Conservation (phyloP, 1,140 invertebrate species). For the Eriosoma lanigerum region DNA sequence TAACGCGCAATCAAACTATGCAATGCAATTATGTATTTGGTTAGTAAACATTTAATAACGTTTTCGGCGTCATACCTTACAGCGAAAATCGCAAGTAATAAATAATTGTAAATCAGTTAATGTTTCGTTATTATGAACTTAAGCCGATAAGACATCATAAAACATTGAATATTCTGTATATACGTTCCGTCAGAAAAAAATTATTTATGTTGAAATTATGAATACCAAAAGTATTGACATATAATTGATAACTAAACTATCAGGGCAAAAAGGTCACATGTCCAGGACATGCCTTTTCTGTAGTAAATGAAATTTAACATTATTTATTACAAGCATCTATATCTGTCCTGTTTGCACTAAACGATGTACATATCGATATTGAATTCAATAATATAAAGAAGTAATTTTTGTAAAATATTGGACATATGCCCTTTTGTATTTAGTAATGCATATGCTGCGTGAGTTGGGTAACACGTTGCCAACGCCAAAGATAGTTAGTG, state of each 20-base stretch:
- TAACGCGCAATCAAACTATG: too few relatives aligned
- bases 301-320: background rate
- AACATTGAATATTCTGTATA: slow-evolving; percentile 56
- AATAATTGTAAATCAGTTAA: too few relatives aligned
- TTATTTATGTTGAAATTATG: slow-evolving; percentile 54
- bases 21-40: too few relatives aligned
- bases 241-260: slow-evolving; percentile 54
- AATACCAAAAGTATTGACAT: slow-evolving; percentile 56
- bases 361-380: background rate
- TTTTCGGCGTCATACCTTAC: too few relatives aligned
- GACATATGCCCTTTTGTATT: background rate
- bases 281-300: background rate
- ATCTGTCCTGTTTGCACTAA: background rate
- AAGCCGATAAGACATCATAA: slow-evolving; percentile 56
- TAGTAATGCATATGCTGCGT: background rate
- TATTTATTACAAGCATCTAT: background rate
- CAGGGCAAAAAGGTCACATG: background rate
- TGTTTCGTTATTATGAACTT: slow-evolving; percentile 55
- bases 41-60: too few relatives aligned
- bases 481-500: too few relatives aligned
- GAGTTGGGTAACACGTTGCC: too few relatives aligned
- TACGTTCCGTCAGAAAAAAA: slow-evolving; percentile 54
- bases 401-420: background rate
- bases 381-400: background rate
- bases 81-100: too few relatives aligned